Base-by-base conservation (phyloP, 2,888 invertebrate species). In the Patella ulyssiponensis region DNA sequence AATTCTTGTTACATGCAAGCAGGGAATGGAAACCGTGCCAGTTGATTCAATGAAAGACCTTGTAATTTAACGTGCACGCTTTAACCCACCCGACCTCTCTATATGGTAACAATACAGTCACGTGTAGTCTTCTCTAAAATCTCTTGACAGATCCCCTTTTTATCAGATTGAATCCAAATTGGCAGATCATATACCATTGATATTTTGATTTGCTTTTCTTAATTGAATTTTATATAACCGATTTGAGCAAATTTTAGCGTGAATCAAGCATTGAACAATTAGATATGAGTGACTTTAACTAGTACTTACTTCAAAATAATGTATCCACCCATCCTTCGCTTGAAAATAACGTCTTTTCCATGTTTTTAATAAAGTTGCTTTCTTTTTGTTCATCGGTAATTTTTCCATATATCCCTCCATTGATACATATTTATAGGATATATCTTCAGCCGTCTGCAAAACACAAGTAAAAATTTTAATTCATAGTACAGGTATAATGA, bases 311-410 rank as follows among this genome's bases (percentile, higher is more conserved):
- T 93, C 93, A 88, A 92, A 93, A 84, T 93, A 93, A 83, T 92
- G 92, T 33, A 94, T 89, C 84, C 92, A 90, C n/a, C 93, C 93
- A 83, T 93, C 92, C 79, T 91, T 90, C n/a, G 92, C 92, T 80
- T 91, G 90, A 88, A 94, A 93, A 87, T 93, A 94, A 79, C 93
- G 90, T 74, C 92, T 88, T 84, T 93, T 93, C 94, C 94, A 94
- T 7, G 93, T 93, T 85, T 93, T 93, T 88, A 94, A 92, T 74
- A 93, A 91, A 1, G 93, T 93, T 0, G 93, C 93, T 81, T 93
- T 93, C 80, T 92, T 93, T 82, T 93, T 91, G 77, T 93, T 93
- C 80, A 92, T 90, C 1, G 93, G 93, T 76, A 93, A 84, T 82
- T 92, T 92, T 79, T 94, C 93, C 88, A 94, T 89, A 84, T 93